phyloP scores from a whole-genome alignment of 2,113 vertebrate genomes.

The Phodopus roborovskii region DNA sequence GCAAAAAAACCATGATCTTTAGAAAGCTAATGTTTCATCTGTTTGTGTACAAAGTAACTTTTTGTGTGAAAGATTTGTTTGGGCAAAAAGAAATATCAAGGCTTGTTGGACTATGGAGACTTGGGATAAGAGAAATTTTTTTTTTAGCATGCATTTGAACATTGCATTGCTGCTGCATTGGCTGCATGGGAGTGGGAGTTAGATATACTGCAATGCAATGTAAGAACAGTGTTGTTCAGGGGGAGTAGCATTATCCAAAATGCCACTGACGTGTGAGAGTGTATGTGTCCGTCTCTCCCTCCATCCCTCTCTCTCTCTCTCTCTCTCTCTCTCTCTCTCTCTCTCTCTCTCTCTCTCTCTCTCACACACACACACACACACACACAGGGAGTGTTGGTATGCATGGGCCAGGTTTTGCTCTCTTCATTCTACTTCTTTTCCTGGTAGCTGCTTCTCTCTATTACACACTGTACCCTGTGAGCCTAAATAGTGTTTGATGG shows the following conservation, averaged over 20 bases:
- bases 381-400: background rate
- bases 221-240: background rate
- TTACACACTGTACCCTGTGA: background rate
- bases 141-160: background rate
- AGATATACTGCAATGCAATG: background rate
- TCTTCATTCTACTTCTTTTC: background rate
- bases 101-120: background rate
- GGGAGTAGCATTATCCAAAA: background rate
- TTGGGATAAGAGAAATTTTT: background rate
- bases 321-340: accelerated
- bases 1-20: background rate
- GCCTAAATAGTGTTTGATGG: background rate
- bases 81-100: background rate
- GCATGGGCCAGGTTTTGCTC: background rate
- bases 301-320: too few species aligned
- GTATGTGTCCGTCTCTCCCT: accelerated
- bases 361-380: background rate
- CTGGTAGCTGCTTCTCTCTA: background rate
- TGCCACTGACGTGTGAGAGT: background rate
- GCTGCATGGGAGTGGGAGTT: background rate
- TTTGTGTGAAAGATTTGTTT: background rate
- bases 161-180: background rate
- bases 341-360: accelerated
- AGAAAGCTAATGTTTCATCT: background rate
- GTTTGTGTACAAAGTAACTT: background rate